A percentile compares a stretch with the other conserved stretches of the same genome.
Conservation (phyloP, 2,888 invertebrate genomes). For the Drosophila formosana region DNA sequence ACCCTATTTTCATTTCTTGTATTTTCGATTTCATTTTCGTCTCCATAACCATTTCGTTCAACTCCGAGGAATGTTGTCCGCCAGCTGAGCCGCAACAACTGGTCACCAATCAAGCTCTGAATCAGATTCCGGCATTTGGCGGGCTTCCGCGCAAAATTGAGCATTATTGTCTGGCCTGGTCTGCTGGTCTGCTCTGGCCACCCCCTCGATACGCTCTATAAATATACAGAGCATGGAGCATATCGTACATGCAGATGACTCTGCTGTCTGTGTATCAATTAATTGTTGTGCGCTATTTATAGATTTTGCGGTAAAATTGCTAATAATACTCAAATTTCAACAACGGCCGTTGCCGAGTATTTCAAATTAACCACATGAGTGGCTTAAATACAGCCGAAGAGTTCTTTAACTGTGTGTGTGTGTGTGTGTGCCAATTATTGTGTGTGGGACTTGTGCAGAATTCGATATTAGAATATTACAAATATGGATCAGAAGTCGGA, state of each 20-base stretch:
- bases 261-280: constrained; percentile 74
- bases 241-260: constrained; percentile 2
- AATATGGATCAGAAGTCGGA: constrained; percentile 51
- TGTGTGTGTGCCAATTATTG: constrained; percentile 17
- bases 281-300: constrained; percentile 71
- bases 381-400: constrained; percentile 28
- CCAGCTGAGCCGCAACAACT: no score
- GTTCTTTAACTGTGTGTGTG: not conserved
- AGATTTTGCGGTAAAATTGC: constrained; percentile 78
- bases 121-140: constrained; percentile 30
- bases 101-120: constrained; percentile 13
- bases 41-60: constrained; percentile 12
- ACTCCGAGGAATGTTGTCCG: constrained; percentile 38
- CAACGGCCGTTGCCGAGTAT: constrained; percentile 44
- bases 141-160: constrained; percentile 52
- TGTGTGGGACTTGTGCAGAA: constrained; percentile 49
- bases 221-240: constrained; percentile 15
- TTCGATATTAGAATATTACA: constrained; percentile 50
- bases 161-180: constrained; percentile 22
- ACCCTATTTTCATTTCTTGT: constrained; percentile 20
- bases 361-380: constrained; percentile 53
- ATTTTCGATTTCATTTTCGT: constrained; percentile 2
- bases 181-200: not conserved
- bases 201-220: constrained; percentile 28
- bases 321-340: constrained; percentile 80